These are phyloP conservation scores for Tiliacea aurago DNA, from an alignment of 2,888 invertebrate species.

Conservation along the genomic window DNA sequence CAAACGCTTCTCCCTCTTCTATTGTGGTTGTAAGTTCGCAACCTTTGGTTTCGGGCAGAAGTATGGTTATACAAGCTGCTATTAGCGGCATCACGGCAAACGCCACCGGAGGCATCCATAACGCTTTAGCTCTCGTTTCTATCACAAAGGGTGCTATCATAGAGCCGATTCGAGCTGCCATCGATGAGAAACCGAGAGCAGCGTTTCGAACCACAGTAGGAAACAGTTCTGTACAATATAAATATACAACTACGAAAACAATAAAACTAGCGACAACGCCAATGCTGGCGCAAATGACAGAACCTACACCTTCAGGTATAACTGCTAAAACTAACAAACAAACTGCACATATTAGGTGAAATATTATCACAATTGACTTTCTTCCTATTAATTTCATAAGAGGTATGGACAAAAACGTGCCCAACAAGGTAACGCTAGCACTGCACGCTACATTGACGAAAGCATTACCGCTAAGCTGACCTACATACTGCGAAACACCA, in stretches of 20 bases:
- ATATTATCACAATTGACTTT: conserved; percentile 91
- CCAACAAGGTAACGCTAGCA: conserved; percentile 91
- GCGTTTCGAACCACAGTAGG: conserved; percentile 97
- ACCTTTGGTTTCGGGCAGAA: conserved; percentile 95
- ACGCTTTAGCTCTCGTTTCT: conserved; percentile 85
- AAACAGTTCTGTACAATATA: conserved; percentile 96
- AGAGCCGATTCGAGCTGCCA: conserved; percentile 96
- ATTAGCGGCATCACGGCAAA: conserved; percentile 93
- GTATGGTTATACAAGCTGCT: conserved; percentile 87
- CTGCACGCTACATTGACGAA: conserved; percentile 95
- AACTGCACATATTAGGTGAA: conserved; percentile 91
- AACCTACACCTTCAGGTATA: conserved; percentile 82
- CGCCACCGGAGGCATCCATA: conserved; percentile 92
- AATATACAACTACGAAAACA: conserved; percentile 96
- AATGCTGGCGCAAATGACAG: conserved; percentile 92
- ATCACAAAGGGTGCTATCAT: conserved; percentile 96
- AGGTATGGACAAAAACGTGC: conserved; percentile 92
- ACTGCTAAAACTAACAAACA: conserved; percentile 91
- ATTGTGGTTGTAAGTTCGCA: conserved; percentile 94
- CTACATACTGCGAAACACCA: conserved; percentile 95
- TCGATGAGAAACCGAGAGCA: conserved; percentile 97
- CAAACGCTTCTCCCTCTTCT: conserved; percentile 93
- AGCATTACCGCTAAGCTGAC: conserved; percentile 94
- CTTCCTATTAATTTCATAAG: conserved; percentile 92
- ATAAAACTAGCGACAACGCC: conserved; percentile 95